Evolutionary conservation across 1,140 invertebrate genomes (phyloP).

Genomic region (Ruditapes philippinarum): DNA sequence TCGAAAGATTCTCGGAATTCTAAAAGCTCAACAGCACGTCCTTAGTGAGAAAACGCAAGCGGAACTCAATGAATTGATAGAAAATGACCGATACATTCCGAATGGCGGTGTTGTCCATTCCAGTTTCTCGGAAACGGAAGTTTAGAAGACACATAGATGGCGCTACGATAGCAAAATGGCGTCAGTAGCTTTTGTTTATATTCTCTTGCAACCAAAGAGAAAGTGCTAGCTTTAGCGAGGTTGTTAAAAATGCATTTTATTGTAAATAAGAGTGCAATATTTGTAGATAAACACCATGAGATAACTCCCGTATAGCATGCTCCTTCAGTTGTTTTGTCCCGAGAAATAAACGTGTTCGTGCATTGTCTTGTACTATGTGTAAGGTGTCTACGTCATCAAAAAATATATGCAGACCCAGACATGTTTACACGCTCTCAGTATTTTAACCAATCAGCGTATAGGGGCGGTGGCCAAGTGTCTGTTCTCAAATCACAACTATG

Average conservation of each 20-base stretch:
- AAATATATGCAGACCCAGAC: too few species aligned
- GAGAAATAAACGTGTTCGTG: constrained; percentile 2
- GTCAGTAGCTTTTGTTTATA: constrained; percentile 28
- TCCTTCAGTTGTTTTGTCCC: not conserved
- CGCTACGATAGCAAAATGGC: constrained; percentile 35
- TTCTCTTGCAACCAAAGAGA: constrained; percentile 22
- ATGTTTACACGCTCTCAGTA: too few species aligned
- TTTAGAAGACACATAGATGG: constrained; percentile 67
- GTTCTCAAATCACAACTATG: too few species aligned
- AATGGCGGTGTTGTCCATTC: constrained; percentile 69
- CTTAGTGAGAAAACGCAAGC: constrained; percentile 73
- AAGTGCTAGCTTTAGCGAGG: constrained; percentile 24
- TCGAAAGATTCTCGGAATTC: constrained; percentile 74
- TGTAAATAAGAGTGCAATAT: constrained; percentile 44
- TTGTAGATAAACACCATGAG: not conserved
- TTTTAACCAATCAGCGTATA: too few species aligned
- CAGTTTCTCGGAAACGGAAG: constrained; percentile 67
- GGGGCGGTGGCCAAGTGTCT: too few species aligned
- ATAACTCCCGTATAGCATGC: not conserved
- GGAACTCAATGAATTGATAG: constrained; percentile 66
- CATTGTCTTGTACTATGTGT: not conserved
- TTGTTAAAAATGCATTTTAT: constrained; percentile 22
- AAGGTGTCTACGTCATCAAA: not conserved
- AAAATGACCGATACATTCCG: constrained; percentile 76
- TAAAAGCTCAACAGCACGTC: constrained; percentile 74